Evolutionary conservation across 1,140 invertebrate species (phyloP).

Genomic region (Bemisia tabaci): DNA sequence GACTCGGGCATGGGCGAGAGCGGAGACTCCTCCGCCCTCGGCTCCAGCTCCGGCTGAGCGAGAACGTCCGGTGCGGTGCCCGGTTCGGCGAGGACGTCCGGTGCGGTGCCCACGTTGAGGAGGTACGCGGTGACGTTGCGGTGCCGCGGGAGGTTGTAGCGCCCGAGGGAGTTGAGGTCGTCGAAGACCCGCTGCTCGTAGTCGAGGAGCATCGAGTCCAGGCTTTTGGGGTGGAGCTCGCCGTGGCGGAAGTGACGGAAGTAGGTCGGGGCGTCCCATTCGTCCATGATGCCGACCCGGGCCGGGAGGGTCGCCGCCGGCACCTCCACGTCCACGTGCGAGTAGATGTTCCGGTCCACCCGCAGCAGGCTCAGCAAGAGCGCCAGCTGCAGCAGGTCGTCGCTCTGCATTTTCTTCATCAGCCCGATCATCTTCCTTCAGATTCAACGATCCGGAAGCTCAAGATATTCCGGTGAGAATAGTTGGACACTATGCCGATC

Average conservation of each 20-base stretch:
- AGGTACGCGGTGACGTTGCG: constrained; percentile 42
- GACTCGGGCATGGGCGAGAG: background rate
- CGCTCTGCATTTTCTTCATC: constrained; percentile 57
- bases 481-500: no score
- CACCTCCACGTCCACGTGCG: constrained; percentile 36
- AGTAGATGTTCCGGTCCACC: constrained; percentile 51
- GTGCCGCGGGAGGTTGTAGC: constrained; percentile 34
- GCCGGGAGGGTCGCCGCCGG: constrained; percentile 26
- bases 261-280: constrained; percentile 40
- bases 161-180: constrained; percentile 53
- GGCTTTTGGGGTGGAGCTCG: constrained; percentile 53
- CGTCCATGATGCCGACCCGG: constrained; percentile 40
- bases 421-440: background rate
- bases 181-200: constrained; percentile 60
- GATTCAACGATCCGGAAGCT: no score
- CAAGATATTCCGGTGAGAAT: no score
- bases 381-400: constrained; percentile 64
- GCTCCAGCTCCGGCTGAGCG: no score
- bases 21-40: background rate
- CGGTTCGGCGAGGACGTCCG: background rate
- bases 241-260: constrained; percentile 38
- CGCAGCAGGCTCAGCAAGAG: constrained; percentile 60
- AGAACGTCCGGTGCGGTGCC: background rate
- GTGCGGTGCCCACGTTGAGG: constrained; percentile 32
- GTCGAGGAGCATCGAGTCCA: constrained; percentile 54